Conservation (phyloP, 2,888 invertebrate genomes). For the Sesia bembeciformis region DNA sequence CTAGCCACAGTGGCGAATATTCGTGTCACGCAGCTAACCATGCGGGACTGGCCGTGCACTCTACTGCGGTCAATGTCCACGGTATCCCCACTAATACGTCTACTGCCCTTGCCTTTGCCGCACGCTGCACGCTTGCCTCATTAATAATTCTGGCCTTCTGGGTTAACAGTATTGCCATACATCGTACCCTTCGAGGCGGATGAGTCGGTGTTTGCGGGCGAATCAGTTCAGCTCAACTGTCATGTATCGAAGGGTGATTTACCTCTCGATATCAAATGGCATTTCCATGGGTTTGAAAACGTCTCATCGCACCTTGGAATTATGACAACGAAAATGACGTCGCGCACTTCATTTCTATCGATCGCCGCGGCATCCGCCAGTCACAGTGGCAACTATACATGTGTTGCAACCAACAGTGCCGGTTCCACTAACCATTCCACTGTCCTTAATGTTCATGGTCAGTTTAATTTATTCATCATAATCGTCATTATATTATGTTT, state of each 20-base stretch:
- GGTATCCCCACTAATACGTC: slow-evolving; percentile 62
- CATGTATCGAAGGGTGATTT: slow-evolving; percentile 83
- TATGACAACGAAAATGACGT: slow-evolving; percentile 77
- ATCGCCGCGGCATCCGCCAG: slow-evolving; percentile 80
- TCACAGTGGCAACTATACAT: slow-evolving; percentile 85
- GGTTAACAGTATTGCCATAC: slow-evolving; percentile 78
- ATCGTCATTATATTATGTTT: slow-evolving; percentile 16
- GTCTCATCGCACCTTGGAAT: slow-evolving; percentile 75
- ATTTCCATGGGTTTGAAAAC: slow-evolving; percentile 78
- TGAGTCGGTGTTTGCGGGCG: slow-evolving; percentile 80
- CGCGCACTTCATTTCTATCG: slow-evolving; percentile 80
- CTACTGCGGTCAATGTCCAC: slow-evolving; percentile 78
- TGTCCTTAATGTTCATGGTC: slow-evolving; percentile 73
- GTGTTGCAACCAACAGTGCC: slow-evolving; percentile 82
- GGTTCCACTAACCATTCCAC: slow-evolving; percentile 80
- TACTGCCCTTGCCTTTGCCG: slow-evolving; percentile 40
- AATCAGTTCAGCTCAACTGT: slow-evolving; percentile 79
- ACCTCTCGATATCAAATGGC: slow-evolving; percentile 84
- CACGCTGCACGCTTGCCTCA: slow-evolving; percentile 68
- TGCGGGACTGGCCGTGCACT: slow-evolving; percentile 77
- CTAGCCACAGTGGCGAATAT: slow-evolving; percentile 81
- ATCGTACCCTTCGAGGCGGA: slow-evolving; percentile 79
- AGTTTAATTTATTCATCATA: slow-evolving; percentile 42
- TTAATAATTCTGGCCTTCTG: slow-evolving; percentile 59
- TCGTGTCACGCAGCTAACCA: slow-evolving; percentile 80